phyloP scores from a whole-genome alignment of 2,113 vertebrate species.

The Poeciliopsis turrubarensis region DNA sequence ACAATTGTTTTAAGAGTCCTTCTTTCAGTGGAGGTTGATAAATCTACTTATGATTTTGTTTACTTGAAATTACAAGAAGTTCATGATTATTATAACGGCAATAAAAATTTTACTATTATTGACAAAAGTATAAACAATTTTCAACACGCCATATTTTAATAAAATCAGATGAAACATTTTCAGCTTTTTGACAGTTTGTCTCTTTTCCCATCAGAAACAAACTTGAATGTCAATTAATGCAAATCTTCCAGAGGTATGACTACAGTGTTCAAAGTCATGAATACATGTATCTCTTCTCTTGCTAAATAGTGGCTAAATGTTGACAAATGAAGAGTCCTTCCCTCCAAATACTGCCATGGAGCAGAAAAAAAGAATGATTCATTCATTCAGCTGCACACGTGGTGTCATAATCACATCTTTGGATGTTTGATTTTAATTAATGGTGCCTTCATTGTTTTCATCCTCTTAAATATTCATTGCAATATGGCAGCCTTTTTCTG shows the following conservation, averaged over 20 bases:
- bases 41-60: neutral
- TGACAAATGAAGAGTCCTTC: slow-evolving; percentile 58
- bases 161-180: too few species aligned
- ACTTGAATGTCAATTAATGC: neutral
- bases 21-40: neutral
- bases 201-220: neutral
- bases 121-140: too few species aligned
- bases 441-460: slow-evolving; percentile 71
- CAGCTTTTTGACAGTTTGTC: neutral
- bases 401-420: slow-evolving; percentile 77
- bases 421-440: slow-evolving; percentile 80
- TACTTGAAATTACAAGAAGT: neutral
- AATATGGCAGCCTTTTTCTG: slow-evolving; percentile 47
- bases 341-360: slow-evolving; percentile 49
- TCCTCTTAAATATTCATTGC: slow-evolving; percentile 75
- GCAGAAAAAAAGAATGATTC: slow-evolving; percentile 69
- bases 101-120: too few species aligned
- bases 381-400: slow-evolving; percentile 69
- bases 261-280: neutral
- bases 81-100: too few species aligned
- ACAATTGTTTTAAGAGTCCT: neutral
- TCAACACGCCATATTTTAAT: too few species aligned
- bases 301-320: slow-evolving; percentile 60
- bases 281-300: neutral
- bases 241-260: neutral